Percentiles rank a stretch among this genome's conserved stretches.
Evolutionary conservation across 2,113 vertebrate species (phyloP).

Genomic region (Hypocryptadius cinnamomeus): DNA sequence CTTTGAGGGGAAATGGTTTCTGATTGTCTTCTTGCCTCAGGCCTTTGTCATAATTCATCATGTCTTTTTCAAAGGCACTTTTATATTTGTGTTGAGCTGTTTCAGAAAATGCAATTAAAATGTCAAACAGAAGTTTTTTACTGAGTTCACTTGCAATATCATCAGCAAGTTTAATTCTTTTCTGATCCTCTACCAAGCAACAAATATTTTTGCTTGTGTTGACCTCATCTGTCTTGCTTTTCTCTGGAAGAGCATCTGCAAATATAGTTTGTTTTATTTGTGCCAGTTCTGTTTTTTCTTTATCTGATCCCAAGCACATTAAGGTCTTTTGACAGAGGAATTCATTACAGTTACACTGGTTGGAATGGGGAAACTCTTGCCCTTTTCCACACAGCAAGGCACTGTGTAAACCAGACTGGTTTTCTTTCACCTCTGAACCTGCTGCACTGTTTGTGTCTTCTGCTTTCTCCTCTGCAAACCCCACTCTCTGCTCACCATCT

Average conservation of each 20-base stretch:
- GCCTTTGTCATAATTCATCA: background rate
- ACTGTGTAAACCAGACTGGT: background rate
- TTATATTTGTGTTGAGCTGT: background rate
- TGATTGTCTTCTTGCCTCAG: background rate
- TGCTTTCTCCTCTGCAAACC: background rate
- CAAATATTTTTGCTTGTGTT: background rate
- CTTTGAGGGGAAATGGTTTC: background rate
- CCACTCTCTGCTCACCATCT: background rate
- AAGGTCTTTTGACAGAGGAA: background rate
- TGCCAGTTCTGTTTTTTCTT: background rate
- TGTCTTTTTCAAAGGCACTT: conserved; percentile 4
- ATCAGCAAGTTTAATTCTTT: background rate
- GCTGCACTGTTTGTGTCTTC: background rate
- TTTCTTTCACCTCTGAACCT: background rate
- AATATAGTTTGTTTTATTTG: background rate
- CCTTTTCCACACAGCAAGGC: background rate
- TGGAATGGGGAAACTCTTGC: background rate
- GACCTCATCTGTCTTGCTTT: background rate
- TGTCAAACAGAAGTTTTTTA: conserved; percentile 36
- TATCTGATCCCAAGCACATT: background rate
- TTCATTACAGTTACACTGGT: background rate
- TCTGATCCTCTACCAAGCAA: background rate
- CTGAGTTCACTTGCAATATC: conserved; percentile 15
- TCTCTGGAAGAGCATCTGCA: background rate
- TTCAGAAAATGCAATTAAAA: conserved; percentile 11